These are phyloP conservation scores for Eumacrocentrus americanus DNA, from an alignment of 2,888 invertebrate genomes.

Conservation along the genomic window DNA sequence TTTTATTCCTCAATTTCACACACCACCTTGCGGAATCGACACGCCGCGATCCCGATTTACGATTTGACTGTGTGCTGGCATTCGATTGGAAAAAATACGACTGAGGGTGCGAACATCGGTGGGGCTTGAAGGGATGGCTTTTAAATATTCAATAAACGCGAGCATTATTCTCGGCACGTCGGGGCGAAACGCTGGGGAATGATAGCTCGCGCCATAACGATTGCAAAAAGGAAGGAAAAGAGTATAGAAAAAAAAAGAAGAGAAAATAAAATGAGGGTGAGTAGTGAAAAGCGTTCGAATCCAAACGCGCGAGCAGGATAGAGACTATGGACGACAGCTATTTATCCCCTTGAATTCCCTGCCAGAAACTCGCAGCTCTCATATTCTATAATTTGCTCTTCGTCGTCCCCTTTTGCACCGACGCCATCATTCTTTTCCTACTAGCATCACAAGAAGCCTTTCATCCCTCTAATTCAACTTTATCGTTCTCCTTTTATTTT, in stretches of 20 bases:
- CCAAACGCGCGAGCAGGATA: conserved; percentile 27
- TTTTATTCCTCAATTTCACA: conserved; percentile 24
- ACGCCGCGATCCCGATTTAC: conserved; percentile 46
- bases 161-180: conserved; percentile 58
- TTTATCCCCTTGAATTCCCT: conserved; percentile 47
- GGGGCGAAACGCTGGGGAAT: conserved; percentile 14
- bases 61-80: conserved; percentile 41
- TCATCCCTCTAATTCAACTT: conserved; percentile 22
- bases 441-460: neutral
- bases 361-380: conserved; percentile 37
- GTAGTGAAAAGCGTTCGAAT: conserved; percentile 27
- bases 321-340: conserved; percentile 34
- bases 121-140: conserved; percentile 39
- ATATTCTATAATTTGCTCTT: conserved; percentile 49
- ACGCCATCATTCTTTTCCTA: conserved; percentile 20
- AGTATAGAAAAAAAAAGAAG: conserved; percentile 7
- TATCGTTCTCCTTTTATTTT: conserved; percentile 26
- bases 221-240: conserved; percentile 19
- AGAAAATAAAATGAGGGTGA: conserved; percentile 21
- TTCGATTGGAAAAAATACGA: conserved; percentile 33
- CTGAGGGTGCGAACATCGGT: conserved; percentile 31
- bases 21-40: conserved; percentile 8
- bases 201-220: conserved; percentile 28
- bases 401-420: conserved; percentile 24
- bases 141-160: conserved; percentile 61